Conservation (phyloP, 2,888 invertebrate genomes). For the Brenthis hecate region DNA sequence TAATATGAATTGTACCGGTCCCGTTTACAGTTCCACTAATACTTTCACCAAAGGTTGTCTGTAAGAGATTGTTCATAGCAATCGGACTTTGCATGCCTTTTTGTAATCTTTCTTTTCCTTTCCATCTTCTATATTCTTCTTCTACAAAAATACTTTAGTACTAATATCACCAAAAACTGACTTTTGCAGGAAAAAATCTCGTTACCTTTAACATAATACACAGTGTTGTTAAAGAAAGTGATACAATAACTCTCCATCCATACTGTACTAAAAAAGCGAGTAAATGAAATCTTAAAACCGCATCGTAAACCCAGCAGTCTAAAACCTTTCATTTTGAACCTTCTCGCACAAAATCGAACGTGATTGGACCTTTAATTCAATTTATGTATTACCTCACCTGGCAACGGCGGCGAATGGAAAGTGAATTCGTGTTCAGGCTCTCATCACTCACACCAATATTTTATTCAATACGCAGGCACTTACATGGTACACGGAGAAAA, state of each 20-base stretch:
- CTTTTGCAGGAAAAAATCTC: too few species aligned
- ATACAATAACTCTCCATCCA: conserved; percentile 52
- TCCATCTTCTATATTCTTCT: too few species aligned
- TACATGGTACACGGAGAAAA: conserved; percentile 33
- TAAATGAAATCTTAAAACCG: conserved; percentile 33
- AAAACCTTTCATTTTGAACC: conserved; percentile 34
- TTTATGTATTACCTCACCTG: conserved; percentile 48
- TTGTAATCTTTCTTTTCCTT: too few species aligned
- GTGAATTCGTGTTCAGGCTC: conserved; percentile 43
- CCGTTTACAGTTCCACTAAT: too few species aligned
- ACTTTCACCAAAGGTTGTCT: too few species aligned
- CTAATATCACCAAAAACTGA: too few species aligned
- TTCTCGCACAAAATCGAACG: conserved; percentile 42
- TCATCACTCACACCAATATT: conserved; percentile 42
- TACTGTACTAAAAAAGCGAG: conserved; percentile 43
- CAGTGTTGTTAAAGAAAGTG: background rate
- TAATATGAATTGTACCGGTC: too few species aligned
- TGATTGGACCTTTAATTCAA: conserved; percentile 56
- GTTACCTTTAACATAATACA: too few species aligned
- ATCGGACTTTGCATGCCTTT: too few species aligned
- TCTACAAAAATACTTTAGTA: too few species aligned
- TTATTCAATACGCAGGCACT: conserved; percentile 40
- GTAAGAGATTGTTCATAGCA: too few species aligned
- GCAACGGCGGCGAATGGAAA: conserved; percentile 42
- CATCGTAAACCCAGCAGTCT: conserved; percentile 35